phyloP scores from a whole-genome alignment of 2,888 invertebrate genomes.

The Volucella bombylans region DNA sequence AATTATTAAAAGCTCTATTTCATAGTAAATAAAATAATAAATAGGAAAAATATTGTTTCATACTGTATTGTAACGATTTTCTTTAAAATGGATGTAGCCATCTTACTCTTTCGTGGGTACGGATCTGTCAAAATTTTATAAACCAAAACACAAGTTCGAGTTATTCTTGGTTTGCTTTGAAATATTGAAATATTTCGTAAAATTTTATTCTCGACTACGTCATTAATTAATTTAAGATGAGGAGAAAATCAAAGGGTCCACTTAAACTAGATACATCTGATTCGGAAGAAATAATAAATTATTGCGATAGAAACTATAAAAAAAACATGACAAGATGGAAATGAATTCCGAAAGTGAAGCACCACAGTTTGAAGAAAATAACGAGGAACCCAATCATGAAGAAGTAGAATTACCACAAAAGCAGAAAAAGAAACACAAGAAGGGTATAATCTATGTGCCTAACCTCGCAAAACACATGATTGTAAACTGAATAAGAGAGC shows the following conservation, averaged over 20 bases:
- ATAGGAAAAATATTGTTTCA: neutral
- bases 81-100: constrained; percentile 8
- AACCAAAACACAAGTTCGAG: neutral
- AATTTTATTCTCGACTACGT: no score
- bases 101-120: constrained; percentile 65
- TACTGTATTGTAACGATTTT: constrained; percentile 39
- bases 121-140: constrained; percentile 45
- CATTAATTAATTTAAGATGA: constrained; percentile 37
- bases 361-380: constrained; percentile 75
- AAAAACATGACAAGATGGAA: constrained; percentile 12
- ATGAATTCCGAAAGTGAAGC: constrained; percentile 76
- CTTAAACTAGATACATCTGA: constrained; percentile 10
- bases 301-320: constrained; percentile 16
- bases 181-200: neutral
- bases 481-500: constrained; percentile 91
- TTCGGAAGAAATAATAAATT: neutral
- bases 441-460: constrained; percentile 95
- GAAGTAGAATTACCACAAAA: constrained; percentile 49
- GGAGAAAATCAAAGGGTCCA: constrained; percentile 34
- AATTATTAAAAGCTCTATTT: neutral
- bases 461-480: constrained; percentile 96
- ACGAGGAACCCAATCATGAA: constrained; percentile 28
- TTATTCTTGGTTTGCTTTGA: neutral
- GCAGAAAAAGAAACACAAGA: constrained; percentile 85
- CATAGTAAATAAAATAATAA: neutral